These are phyloP conservation scores for Tetrao urogallus DNA, from an alignment of 2,113 vertebrate species.

Conservation along the genomic window DNA sequence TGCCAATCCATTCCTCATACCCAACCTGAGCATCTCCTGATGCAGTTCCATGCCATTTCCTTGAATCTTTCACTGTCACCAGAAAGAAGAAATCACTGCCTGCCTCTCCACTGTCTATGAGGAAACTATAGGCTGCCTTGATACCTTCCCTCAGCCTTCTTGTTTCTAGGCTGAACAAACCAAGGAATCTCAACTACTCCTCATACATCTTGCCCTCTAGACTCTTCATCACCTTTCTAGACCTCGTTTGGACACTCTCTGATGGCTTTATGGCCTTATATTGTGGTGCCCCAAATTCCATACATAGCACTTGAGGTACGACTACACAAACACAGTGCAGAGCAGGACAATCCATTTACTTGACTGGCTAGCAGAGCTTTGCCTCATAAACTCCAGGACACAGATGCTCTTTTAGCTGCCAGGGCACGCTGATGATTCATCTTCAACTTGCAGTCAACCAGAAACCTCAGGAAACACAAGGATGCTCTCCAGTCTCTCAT, in stretches of 20 bases:
- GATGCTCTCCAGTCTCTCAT: neutral
- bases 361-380: neutral
- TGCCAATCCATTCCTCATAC: neutral
- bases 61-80: neutral
- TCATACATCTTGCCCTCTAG: neutral
- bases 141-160: neutral
- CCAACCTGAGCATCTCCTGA: neutral
- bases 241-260: neutral
- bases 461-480: neutral
- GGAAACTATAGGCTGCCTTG: too few species aligned
- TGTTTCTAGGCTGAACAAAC: neutral
- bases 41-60: neutral
- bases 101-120: too few species aligned
- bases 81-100: too few species aligned
- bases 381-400: neutral
- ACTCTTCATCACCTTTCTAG: neutral
- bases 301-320: neutral
- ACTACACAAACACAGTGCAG: neutral
- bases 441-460: neutral
- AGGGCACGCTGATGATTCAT: neutral
- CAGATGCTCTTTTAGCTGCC: neutral
- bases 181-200: neutral
- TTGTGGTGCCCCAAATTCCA: neutral
- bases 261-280: neutral
- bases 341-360: neutral